These are phyloP conservation scores for Macrosteles quadrilineatus DNA, from an alignment of 1,140 invertebrate genomes.

Conservation along the genomic window DNA sequence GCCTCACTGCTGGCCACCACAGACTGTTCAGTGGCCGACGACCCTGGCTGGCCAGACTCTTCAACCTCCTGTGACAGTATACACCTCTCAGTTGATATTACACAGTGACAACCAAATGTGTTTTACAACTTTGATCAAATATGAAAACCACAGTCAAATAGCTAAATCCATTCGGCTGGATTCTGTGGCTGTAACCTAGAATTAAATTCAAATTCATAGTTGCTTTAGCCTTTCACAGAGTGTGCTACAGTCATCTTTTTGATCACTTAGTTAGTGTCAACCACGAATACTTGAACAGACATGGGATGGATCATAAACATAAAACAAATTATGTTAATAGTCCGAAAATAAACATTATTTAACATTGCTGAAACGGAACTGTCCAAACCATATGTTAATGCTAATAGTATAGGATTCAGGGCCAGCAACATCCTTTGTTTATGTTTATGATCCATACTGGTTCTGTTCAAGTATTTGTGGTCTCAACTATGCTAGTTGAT, in stretches of 20 bases:
- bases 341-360: too few species aligned
- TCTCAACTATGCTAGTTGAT: too few species aligned
- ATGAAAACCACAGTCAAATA: background rate
- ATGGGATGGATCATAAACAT: too few species aligned
- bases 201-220: background rate
- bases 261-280: too few species aligned
- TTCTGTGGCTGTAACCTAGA: background rate
- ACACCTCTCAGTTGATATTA: background rate
- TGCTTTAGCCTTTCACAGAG: background rate
- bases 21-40: conserved; percentile 7
- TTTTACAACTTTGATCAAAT: background rate
- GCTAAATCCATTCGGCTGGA: background rate
- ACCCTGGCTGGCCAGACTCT: background rate
- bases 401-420: too few species aligned
- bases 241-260: background rate
- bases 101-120: background rate
- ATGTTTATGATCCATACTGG: too few species aligned
- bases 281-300: too few species aligned
- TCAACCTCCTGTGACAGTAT: background rate
- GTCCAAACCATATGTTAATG: too few species aligned
- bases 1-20: conserved; percentile 26
- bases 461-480: too few species aligned
- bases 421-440: too few species aligned
- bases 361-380: too few species aligned
- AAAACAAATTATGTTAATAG: too few species aligned